A percentile compares a stretch with the other conserved stretches of the same genome.
These are phyloP conservation scores for Pampus argenteus DNA, from an alignment of 2,797 vertebrate genomes.

Conservation along the genomic window DNA sequence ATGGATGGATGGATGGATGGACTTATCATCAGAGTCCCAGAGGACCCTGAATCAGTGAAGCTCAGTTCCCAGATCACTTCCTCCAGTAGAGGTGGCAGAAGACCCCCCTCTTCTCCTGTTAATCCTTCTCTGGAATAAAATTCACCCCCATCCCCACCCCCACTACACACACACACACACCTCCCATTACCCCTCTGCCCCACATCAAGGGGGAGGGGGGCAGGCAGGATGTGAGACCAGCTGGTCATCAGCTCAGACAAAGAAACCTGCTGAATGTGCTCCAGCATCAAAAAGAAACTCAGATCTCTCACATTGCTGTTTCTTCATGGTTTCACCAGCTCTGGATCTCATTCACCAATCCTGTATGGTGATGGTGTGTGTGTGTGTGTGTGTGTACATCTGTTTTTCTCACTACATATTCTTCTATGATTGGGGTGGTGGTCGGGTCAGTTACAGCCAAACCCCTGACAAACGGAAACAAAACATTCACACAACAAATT, in stretches of 20 bases:
- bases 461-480: constrained; percentile 9
- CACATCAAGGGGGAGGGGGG: constrained; percentile 50
- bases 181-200: constrained; percentile 54
- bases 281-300: constrained; percentile 76
- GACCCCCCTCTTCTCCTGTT: constrained; percentile 38
- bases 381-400: no score
- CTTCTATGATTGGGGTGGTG: neutral
- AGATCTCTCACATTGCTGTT: constrained; percentile 42
- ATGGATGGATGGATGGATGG: constrained; percentile 30
- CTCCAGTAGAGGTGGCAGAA: constrained; percentile 42
- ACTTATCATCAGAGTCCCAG: constrained; percentile 33
- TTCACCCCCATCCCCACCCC: constrained; percentile 25
- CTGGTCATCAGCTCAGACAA: constrained; percentile 86
- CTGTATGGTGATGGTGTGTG: no score
- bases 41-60: constrained; percentile 58
- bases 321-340: constrained; percentile 30
- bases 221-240: constrained; percentile 82
- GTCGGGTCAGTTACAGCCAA: neutral
- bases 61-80: constrained; percentile 59
- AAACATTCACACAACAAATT: constrained; percentile 19
- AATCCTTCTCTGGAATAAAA: constrained; percentile 79
- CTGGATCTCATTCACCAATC: constrained; percentile 16
- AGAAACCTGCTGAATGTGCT: constrained; percentile 82
- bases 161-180: constrained; percentile 18
- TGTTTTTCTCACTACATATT: constrained; percentile 16